Evolutionary conservation across 2,113 vertebrate genomes (phyloP).

Genomic region (Tupaia tana): DNA sequence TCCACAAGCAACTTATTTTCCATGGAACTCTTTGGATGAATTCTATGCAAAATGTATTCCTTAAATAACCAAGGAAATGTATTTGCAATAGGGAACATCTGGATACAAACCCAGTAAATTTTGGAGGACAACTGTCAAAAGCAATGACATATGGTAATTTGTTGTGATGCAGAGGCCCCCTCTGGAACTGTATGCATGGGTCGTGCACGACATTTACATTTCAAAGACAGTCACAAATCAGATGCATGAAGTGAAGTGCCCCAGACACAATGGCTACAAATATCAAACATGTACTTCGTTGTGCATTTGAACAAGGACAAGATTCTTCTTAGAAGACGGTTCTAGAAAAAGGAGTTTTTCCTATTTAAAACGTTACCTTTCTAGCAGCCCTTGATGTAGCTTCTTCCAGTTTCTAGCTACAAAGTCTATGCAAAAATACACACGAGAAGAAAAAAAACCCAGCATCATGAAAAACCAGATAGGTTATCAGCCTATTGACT

Average conservation of each 20-base stretch:
- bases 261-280: background rate
- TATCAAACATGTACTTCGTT: background rate
- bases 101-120: constrained; percentile 55
- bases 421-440: background rate
- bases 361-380: background rate
- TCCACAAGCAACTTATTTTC: constrained; percentile 43
- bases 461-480: background rate
- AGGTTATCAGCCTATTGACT: background rate
- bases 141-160: constrained; percentile 8
- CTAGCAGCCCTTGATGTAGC: background rate
- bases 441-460: background rate
- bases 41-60: constrained; percentile 50
- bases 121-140: constrained; percentile 18
- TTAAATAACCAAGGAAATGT: constrained; percentile 52
- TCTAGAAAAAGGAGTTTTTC: constrained; percentile 38
- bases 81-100: constrained; percentile 44
- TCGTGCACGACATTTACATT: background rate
- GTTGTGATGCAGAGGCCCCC: background rate
- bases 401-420: background rate
- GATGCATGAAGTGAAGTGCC: background rate
- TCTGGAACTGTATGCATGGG: background rate
- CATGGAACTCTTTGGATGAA: constrained; percentile 9
- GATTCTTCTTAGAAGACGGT: background rate
- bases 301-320: background rate
- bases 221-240: background rate